These are phyloP conservation scores for Halocynthia aurantium DNA, from an alignment of 23 tunicate genomes.

Conservation along the genomic window DNA sequence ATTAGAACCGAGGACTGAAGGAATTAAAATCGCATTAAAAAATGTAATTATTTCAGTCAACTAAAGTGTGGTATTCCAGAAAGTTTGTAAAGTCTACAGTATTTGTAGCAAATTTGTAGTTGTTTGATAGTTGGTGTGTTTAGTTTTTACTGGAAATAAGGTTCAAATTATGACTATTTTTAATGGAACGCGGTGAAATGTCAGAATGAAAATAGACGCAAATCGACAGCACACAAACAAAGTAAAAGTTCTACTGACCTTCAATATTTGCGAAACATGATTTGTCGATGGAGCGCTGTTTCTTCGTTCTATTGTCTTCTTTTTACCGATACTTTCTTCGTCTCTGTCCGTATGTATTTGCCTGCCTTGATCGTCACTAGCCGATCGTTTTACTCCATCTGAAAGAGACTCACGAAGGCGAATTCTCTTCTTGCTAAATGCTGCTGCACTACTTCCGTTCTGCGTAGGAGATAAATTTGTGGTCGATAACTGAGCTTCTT, in stretches of 20 bases:
- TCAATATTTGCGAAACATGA: neutral
- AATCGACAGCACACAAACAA: neutral
- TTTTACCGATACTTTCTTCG: neutral
- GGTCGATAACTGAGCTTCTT: neutral
- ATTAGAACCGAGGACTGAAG: too few relatives aligned
- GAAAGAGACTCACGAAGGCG: slow-evolving; percentile 1
- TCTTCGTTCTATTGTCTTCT: slow-evolving; percentile 11
- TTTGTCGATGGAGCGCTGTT: slow-evolving; percentile 36
- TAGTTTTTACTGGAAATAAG: too few relatives aligned
- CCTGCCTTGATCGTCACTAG: slow-evolving; percentile 15
- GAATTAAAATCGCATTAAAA: too few relatives aligned
- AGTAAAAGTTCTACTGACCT: neutral
- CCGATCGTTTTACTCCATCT: slow-evolving; percentile 23
- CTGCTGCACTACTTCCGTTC: neutral
- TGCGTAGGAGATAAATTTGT: neutral
- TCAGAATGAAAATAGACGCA: neutral
- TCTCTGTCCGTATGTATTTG: neutral
- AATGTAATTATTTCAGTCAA: too few relatives aligned
- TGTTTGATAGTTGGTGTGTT: too few relatives aligned
- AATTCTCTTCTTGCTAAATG: neutral
- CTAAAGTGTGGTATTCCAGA: too few relatives aligned
- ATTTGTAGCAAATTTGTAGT: too few relatives aligned
- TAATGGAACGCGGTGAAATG: too few relatives aligned
- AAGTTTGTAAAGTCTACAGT: too few relatives aligned
- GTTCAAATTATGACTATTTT: too few relatives aligned